A percentile compares a stretch with the other conserved stretches of the same genome.
Conservation (phyloP, 2,888 invertebrate genomes). For the Cheilosia scutellata region DNA sequence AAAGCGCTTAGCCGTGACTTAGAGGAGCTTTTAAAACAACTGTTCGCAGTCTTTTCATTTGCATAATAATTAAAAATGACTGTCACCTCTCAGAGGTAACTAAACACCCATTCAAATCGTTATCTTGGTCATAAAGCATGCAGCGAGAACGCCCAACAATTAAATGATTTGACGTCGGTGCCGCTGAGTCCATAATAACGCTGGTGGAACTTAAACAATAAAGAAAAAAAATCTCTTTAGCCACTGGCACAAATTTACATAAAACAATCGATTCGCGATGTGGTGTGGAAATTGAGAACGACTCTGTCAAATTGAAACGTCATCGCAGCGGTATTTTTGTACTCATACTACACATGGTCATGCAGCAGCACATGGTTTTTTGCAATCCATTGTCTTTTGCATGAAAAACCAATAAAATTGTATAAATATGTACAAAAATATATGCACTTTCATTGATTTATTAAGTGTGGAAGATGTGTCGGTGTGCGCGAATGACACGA, state of each 20-base stretch:
- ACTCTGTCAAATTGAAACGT: constrained; percentile 28
- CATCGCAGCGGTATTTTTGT: constrained; percentile 10
- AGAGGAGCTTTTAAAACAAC: background rate
- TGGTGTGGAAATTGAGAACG: constrained; percentile 38
- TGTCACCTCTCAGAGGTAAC: constrained; percentile 14
- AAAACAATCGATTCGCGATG: constrained; percentile 37
- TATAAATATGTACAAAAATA: background rate
- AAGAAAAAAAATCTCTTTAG: background rate
- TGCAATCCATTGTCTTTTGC: constrained; percentile 31
- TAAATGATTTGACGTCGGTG: constrained; percentile 35
- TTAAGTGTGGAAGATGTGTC: background rate
- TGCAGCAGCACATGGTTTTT: background rate
- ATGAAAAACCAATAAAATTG: constrained; percentile 7
- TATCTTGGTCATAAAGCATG: constrained; percentile 22
- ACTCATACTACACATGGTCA: constrained; percentile 11
- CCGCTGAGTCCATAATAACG: background rate
- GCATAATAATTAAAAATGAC: constrained; percentile 20
- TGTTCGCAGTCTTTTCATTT: background rate
- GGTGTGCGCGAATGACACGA: background rate
- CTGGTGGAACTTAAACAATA: background rate
- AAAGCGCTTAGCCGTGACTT: constrained; percentile 53
- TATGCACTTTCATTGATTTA: background rate
- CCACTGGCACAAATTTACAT: constrained; percentile 29
- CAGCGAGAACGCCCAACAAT: constrained; percentile 38
- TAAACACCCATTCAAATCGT: constrained; percentile 44